Percentiles rank a stretch among this genome's conserved stretches.
Evolutionary conservation across 64 coral and sea anemone species (phyloP).

Genomic region (Montipora sp.): DNA sequence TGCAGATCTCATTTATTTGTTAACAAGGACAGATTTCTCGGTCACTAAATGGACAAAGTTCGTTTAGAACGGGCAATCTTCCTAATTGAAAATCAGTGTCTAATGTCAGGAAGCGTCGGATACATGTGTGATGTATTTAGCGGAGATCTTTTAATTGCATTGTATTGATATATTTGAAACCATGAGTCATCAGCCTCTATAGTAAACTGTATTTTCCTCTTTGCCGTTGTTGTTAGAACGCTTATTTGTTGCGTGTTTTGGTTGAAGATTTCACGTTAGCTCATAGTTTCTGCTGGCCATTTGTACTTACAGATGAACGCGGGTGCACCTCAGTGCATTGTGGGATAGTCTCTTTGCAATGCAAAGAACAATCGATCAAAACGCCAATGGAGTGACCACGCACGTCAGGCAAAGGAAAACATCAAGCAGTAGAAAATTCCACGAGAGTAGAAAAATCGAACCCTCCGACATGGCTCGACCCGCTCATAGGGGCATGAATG

Average conservation of each 20-base stretch:
- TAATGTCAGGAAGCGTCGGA: no score
- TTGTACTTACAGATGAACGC: constrained; percentile 22
- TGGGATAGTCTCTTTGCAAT: constrained; percentile 41
- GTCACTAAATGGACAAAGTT: neutral
- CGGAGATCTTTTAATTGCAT: no score
- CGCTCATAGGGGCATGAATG: constrained; percentile 34
- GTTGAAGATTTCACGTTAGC: neutral
- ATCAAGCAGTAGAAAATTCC: neutral
- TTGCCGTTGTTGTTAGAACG: neutral
- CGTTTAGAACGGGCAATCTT: no score
- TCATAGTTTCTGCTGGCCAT: neutral
- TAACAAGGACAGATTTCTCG: neutral
- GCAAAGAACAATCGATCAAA: constrained; percentile 4
- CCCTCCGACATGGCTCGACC: constrained; percentile 27
- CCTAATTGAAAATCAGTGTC: no score
- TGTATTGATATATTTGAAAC: neutral
- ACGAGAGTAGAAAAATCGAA: constrained; percentile 39
- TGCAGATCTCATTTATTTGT: neutral
- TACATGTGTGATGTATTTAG: no score
- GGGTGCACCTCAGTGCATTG: constrained; percentile 26
- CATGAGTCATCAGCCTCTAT: neutral
- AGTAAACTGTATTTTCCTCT: no score
- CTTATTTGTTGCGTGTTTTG: neutral
- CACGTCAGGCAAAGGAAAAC: neutral
- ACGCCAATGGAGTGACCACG: constrained; percentile 28